Percentiles rank a stretch among this genome's conserved stretches.
These are phyloP conservation scores for Gambelia wislizenii DNA, from an alignment of 2,797 vertebrate species.

Conservation along the genomic window DNA sequence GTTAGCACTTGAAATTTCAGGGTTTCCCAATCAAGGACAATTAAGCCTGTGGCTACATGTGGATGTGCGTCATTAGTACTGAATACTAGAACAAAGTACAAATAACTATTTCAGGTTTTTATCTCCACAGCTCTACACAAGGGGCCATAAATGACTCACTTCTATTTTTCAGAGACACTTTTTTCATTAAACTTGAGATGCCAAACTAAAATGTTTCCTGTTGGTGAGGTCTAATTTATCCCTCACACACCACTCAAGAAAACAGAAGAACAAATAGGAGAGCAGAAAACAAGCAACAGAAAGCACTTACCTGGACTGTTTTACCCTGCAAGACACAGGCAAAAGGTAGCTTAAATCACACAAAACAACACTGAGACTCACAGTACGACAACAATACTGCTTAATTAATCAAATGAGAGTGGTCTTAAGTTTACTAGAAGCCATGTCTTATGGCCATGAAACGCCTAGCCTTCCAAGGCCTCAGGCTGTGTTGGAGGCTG, in stretches of 20 bases:
- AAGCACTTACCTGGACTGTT: slow-evolving; percentile 46
- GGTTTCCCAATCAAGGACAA: neutral
- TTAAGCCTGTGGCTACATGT: neutral
- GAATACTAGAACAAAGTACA: neutral
- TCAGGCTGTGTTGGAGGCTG: neutral
- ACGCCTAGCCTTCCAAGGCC: neutral
- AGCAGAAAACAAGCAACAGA: slow-evolving; percentile 12
- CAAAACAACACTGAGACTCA: slow-evolving; percentile 1
- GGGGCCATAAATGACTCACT: neutral
- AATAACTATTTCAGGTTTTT: neutral
- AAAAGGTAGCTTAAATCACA: neutral
- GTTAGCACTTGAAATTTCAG: neutral
- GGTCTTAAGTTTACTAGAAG: neutral
- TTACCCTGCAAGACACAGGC: slow-evolving; percentile 20
- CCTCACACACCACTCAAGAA: neutral
- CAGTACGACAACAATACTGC: neutral
- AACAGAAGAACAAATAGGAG: neutral
- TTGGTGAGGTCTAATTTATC: neutral
- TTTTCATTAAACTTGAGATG: slow-evolving; percentile 10
- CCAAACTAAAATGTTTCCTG: neutral
- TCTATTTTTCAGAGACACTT: fast-evolving
- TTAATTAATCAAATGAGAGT: neutral
- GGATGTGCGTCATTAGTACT: neutral
- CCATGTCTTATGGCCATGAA: neutral
- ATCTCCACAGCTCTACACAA: neutral